Percentiles rank a stretch among this genome's conserved stretches.
Evolutionary conservation across 2,888 invertebrate species (phyloP).

Genomic region (Ennomos quercinarius): DNA sequence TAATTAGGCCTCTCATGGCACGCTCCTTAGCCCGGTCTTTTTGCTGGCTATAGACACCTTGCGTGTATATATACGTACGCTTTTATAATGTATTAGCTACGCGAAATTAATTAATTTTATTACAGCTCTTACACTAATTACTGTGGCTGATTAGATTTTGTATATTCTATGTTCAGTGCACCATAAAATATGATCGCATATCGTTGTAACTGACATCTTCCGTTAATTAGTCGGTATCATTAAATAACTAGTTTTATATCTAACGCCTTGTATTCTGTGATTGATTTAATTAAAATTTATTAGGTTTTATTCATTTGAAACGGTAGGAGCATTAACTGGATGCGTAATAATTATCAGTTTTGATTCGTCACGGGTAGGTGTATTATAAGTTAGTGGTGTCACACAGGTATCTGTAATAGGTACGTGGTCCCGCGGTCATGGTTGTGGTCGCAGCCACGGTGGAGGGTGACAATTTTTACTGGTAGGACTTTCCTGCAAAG

Average conservation of each 20-base stretch:
- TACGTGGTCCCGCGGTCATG: neutral
- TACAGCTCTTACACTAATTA: neutral
- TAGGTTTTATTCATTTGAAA: conserved; percentile 28
- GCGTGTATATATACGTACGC: too few relatives aligned
- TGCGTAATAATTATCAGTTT: neutral
- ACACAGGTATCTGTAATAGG: neutral
- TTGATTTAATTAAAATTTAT: conserved; percentile 34
- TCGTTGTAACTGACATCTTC: conserved; percentile 7
- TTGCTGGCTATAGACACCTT: too few relatives aligned
- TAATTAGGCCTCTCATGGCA: too few relatives aligned
- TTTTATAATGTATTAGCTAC: too few relatives aligned
- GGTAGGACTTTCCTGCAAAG: too few relatives aligned
- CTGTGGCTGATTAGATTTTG: neutral
- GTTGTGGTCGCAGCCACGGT: conserved; percentile 1
- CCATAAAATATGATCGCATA: neutral
- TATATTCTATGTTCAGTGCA: neutral
- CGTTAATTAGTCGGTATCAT: conserved; percentile 28
- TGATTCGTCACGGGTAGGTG: conserved; percentile 5
- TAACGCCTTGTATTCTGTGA: conserved; percentile 20
- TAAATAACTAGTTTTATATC: conserved; percentile 22
- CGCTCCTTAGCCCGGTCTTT: too few relatives aligned
- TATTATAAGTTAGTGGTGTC: too few relatives aligned
- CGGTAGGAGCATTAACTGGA: conserved; percentile 5
- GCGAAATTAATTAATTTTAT: too few relatives aligned
- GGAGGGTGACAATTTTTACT: too few relatives aligned